These are phyloP conservation scores for Scaptodrosophila latifasciaeformis DNA, from an alignment of 2,888 invertebrate genomes.

Conservation along the genomic window DNA sequence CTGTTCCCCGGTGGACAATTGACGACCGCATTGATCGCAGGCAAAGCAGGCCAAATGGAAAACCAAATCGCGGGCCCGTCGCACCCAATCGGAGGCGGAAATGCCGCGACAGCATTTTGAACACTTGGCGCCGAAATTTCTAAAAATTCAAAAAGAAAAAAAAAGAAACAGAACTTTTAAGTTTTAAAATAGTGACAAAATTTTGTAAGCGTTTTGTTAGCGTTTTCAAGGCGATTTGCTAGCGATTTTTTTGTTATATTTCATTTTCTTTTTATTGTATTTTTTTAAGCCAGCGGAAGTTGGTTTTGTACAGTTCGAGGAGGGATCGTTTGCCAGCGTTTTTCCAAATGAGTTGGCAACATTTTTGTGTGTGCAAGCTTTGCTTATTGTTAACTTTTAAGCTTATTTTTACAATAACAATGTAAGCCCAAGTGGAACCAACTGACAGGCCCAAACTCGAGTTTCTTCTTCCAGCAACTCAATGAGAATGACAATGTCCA, in stretches of 20 bases:
- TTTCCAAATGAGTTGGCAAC: slow-evolving; percentile 68
- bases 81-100: slow-evolving; percentile 97
- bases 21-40: slow-evolving; percentile 95
- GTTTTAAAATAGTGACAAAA: not conserved
- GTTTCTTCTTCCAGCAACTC: not conserved
- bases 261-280: slow-evolving; percentile 25
- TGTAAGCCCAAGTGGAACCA: slow-evolving; percentile 35
- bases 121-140: slow-evolving; percentile 97
- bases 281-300: slow-evolving; percentile 60
- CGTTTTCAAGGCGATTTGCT: slow-evolving; percentile 13
- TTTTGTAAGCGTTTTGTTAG: slow-evolving; percentile 8
- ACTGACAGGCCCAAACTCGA: no score
- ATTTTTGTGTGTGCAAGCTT: slow-evolving; percentile 23
- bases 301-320: slow-evolving; percentile 26
- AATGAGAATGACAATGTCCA: slow-evolving; percentile 20
- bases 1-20: slow-evolving; percentile 95
- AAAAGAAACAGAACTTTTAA: slow-evolving; percentile 43
- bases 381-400: slow-evolving; percentile 62
- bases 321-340: slow-evolving; percentile 30
- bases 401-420: slow-evolving; percentile 67
- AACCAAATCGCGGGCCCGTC: slow-evolving; percentile 93
- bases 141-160: slow-evolving; percentile 74
- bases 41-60: slow-evolving; percentile 99
- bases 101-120: slow-evolving; percentile 95
- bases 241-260: slow-evolving; percentile 21